These are phyloP conservation scores for Diorhabda elongata DNA, from an alignment of 1,140 invertebrate species.

Conservation along the genomic window DNA sequence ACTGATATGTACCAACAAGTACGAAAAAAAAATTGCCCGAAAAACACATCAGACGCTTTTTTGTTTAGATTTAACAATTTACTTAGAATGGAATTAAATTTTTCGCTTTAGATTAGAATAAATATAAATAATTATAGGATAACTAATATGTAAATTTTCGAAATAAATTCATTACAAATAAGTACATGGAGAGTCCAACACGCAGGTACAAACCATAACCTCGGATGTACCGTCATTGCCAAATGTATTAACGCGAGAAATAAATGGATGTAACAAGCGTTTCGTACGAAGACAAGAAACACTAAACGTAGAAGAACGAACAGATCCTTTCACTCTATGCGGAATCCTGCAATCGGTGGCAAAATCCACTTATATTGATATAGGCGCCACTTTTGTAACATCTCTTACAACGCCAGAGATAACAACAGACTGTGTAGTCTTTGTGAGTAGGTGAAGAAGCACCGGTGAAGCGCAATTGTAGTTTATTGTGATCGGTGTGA, in stretches of 20 bases:
- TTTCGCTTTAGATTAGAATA: too few relatives aligned
- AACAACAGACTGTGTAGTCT: not conserved
- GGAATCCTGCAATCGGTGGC: constrained; percentile 12
- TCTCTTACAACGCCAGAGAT: constrained; percentile 8
- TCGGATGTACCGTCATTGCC: not conserved
- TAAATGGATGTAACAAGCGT: constrained; percentile 12
- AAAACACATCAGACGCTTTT: too few relatives aligned
- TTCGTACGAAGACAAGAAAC: constrained; percentile 8
- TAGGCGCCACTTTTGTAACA: constrained; percentile 19
- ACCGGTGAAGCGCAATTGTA: not conserved
- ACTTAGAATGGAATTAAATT: too few relatives aligned
- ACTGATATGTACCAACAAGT: too few relatives aligned
- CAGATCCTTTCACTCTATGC: constrained; percentile 15
- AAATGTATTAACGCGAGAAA: constrained; percentile 8
- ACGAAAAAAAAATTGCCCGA: too few relatives aligned
- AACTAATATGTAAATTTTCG: too few relatives aligned
- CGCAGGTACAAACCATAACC: too few relatives aligned
- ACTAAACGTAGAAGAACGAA: constrained; percentile 10
- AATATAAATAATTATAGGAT: too few relatives aligned
- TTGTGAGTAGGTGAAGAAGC: not conserved
- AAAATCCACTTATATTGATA: constrained; percentile 13
- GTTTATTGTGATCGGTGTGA: too few relatives aligned
- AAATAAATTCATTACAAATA: too few relatives aligned
- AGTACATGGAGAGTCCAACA: too few relatives aligned
- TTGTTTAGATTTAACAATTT: too few relatives aligned